Evolutionary conservation across 2,113 vertebrate species (phyloP).

Genomic region (Saccopteryx bilineata): DNA sequence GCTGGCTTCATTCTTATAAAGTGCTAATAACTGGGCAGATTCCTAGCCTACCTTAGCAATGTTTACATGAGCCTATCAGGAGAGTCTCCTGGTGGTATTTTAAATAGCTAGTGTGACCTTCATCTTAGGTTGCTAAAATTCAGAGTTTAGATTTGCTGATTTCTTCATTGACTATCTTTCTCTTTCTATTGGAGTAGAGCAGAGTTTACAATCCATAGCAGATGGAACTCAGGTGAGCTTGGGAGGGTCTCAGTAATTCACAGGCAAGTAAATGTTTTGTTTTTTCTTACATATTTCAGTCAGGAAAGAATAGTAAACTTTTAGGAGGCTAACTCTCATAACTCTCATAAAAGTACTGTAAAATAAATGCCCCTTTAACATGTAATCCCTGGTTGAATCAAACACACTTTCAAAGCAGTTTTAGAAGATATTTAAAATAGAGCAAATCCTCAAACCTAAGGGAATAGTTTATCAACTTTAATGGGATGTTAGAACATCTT

Average conservation of each 20-base stretch:
- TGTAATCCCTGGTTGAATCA: neutral
- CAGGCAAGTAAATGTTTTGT: neutral
- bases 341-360: neutral
- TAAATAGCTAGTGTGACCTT: neutral
- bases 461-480: constrained; percentile 70
- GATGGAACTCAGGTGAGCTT: neutral
- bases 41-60: neutral
- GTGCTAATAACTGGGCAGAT: neutral
- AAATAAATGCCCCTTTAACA: neutral
- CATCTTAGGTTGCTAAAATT: neutral
- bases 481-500: constrained; percentile 67
- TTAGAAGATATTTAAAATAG: constrained; percentile 58
- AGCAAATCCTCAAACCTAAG: constrained; percentile 43
- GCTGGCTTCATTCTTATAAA: neutral
- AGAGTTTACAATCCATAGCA: neutral
- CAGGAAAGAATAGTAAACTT: neutral
- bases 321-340: neutral
- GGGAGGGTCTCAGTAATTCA: neutral
- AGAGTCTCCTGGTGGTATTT: neutral
- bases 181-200: neutral
- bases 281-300: neutral
- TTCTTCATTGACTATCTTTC: neutral
- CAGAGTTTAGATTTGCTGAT: neutral
- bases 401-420: constrained; percentile 34
- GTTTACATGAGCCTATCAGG: neutral